These are phyloP conservation scores for Chionoecetes opilio DNA, from an alignment of 1,140 invertebrate species.

Conservation along the genomic window DNA sequence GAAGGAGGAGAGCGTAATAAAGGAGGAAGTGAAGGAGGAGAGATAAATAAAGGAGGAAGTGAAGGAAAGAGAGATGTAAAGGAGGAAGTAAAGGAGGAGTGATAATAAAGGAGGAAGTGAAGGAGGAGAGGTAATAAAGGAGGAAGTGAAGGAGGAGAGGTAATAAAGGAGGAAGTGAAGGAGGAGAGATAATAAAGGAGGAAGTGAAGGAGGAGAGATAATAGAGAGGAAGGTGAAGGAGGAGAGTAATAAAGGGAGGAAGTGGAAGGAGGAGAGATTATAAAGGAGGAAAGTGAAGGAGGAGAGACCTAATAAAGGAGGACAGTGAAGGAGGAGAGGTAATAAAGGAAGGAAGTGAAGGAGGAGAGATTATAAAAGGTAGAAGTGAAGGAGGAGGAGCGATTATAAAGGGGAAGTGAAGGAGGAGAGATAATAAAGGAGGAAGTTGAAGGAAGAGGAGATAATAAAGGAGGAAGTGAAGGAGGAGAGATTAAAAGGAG, in stretches of 20 bases:
- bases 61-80: conserved; percentile 18
- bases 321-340: neutral
- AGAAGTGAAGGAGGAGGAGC: neutral
- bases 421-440: neutral
- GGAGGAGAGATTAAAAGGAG: too few species aligned
- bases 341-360: neutral
- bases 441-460: neutral
- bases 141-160: neutral
- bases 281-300: neutral
- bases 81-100: neutral
- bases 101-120: neutral
- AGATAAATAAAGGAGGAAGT: neutral
- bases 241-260: neutral
- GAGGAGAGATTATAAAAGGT: neutral
- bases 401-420: neutral
- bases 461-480: neutral
- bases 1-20: too few species aligned
- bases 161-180: neutral
- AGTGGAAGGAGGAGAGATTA: neutral
- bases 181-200: neutral
- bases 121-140: neutral
- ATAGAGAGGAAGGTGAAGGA: neutral
- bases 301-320: neutral
- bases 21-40: neutral
- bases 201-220: neutral